Conservation (phyloP, 1,140 invertebrate genomes). For the Rhagoletis zephyria region DNA sequence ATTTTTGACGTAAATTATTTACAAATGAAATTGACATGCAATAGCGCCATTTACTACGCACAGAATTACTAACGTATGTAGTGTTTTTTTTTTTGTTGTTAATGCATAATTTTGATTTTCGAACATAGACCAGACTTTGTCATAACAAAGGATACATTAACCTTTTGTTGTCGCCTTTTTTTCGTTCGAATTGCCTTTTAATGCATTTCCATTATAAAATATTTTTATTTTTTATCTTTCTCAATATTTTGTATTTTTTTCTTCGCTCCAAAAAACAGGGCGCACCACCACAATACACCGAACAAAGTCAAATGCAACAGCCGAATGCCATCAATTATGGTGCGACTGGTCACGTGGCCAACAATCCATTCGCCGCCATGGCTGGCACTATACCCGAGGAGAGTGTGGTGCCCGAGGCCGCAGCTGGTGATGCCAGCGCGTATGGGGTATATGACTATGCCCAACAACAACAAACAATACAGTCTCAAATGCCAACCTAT, state of each 20-base stretch:
- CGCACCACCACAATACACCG: conserved; percentile 65
- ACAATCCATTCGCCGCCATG: conserved; percentile 77
- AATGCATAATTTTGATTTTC: background rate
- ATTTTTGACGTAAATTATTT: background rate
- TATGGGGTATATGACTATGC: conserved; percentile 63
- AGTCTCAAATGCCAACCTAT: conserved; percentile 33
- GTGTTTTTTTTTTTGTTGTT: background rate
- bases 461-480: conserved; percentile 61
- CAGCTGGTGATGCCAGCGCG: conserved; percentile 61
- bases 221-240: background rate
- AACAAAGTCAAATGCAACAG: conserved; percentile 72
- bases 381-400: conserved; percentile 74
- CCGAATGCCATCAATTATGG: conserved; percentile 74
- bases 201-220: conserved; percentile 43
- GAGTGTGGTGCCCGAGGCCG: conserved; percentile 77
- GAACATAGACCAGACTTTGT: background rate
- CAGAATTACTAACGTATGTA: background rate
- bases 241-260: background rate
- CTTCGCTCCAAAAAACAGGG: conserved; percentile 30
- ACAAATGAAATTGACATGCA: background rate
- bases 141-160: conserved; percentile 36
- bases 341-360: conserved; percentile 76
- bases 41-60: background rate
- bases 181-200: background rate
- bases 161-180: background rate